Conservation (phyloP, 2,888 invertebrate species). For the Branchellion lobata region DNA sequence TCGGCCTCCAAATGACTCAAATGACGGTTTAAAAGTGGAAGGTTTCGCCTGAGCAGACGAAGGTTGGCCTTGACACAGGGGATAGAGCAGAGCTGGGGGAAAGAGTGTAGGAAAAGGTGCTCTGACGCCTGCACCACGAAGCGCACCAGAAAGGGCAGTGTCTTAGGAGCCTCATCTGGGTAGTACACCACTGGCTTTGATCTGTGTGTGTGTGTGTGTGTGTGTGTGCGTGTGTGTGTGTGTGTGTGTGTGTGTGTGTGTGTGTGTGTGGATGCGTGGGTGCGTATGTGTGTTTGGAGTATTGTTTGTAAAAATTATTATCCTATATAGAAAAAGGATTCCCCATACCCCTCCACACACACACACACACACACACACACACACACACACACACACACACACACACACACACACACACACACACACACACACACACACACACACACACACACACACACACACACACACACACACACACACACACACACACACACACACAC, state of each 20-base stretch:
- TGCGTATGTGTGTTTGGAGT: conserved; percentile 2
- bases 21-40: neutral
- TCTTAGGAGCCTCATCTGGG: neutral
- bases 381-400: too few relatives aligned
- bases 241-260: conserved; percentile 10
- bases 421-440: too few relatives aligned
- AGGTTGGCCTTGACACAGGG: neutral
- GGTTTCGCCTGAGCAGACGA: neutral
- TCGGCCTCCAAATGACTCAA: neutral
- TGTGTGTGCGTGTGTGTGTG: neutral
- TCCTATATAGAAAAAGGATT: too few relatives aligned
- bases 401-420: too few relatives aligned
- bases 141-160: neutral
- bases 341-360: too few relatives aligned
- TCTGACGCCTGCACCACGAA: neutral
- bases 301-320: too few relatives aligned
- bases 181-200: neutral
- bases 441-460: too few relatives aligned
- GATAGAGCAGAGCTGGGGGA: neutral
- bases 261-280: conserved; percentile 5
- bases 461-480: too few relatives aligned
- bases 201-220: neutral
- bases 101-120: neutral
- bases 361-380: too few relatives aligned
- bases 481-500: too few relatives aligned